Evolutionary conservation across 2,113 vertebrate species (phyloP).

Genomic region (Natator depressus): DNA sequence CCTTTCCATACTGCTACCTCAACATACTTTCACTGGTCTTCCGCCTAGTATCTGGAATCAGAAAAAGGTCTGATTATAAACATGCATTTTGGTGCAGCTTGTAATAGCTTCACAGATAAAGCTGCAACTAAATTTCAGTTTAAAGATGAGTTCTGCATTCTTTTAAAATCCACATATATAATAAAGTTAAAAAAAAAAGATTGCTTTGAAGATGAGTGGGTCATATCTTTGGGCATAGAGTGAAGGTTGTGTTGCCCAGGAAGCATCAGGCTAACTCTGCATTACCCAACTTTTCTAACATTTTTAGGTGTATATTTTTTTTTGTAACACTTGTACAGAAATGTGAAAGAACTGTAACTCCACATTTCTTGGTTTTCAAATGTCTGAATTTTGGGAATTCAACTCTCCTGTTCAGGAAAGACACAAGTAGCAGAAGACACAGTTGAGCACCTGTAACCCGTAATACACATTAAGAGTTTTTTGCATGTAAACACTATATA

Average conservation of each 20-base stretch:
- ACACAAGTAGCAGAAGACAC: no score
- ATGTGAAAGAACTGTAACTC: not conserved
- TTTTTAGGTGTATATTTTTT: not conserved
- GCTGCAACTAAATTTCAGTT: not conserved
- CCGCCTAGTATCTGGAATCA: not conserved
- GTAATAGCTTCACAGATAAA: not conserved
- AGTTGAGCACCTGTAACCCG: no score
- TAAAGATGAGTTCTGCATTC: not conserved
- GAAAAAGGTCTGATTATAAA: not conserved
- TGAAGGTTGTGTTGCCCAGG: conserved; percentile 1
- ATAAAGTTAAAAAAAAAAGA: not conserved
- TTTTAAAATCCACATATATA: not conserved
- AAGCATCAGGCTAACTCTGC: conserved; percentile 7
- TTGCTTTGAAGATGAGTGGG: conserved; percentile 42
- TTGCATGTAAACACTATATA: no score
- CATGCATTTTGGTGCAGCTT: not conserved
- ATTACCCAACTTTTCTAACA: not conserved
- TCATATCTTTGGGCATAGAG: not conserved
- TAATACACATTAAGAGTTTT: no score
- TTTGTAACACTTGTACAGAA: not conserved
- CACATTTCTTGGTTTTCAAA: conserved; percentile 17
- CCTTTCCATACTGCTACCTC: no score
- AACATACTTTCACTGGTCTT: not conserved
- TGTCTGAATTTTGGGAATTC: conserved; percentile 37
- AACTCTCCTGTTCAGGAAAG: not conserved